These are phyloP conservation scores for Tetrapedia diversipes DNA, from an alignment of 2,888 invertebrate species.

Conservation along the genomic window DNA sequence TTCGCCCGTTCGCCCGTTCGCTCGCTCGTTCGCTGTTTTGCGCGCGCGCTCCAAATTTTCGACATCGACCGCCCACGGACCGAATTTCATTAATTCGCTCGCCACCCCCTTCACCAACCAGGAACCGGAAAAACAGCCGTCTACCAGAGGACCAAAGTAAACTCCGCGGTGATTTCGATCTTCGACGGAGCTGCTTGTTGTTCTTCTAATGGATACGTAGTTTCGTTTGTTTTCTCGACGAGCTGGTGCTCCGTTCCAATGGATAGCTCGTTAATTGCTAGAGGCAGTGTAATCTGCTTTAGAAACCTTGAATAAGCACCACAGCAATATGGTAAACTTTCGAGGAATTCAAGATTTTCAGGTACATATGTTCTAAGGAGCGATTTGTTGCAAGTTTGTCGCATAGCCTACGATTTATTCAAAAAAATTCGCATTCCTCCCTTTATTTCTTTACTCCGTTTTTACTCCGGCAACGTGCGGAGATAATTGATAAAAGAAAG, in stretches of 20 bases:
- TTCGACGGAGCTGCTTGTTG: constrained; percentile 16
- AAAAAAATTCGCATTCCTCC: neutral
- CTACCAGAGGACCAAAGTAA: constrained; percentile 4
- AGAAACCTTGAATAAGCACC: neutral
- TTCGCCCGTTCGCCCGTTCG: neutral
- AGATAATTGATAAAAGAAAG: constrained; percentile 55
- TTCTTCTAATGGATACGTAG: constrained; percentile 26
- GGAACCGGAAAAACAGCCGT: constrained; percentile 16
- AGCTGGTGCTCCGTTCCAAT: neutral
- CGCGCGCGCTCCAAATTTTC: constrained; percentile 11
- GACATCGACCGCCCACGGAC: constrained; percentile 15
- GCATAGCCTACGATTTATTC: too few relatives aligned
- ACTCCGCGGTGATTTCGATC: constrained; percentile 30
- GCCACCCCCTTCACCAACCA: neutral
- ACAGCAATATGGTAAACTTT: neutral
- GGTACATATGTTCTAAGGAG: too few relatives aligned
- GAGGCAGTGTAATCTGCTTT: neutral
- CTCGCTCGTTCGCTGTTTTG: constrained; percentile 8
- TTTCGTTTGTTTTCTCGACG: constrained; percentile 9
- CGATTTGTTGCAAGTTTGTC: too few relatives aligned
- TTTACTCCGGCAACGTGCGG: neutral
- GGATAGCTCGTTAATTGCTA: constrained; percentile 12
- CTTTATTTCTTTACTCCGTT: neutral
- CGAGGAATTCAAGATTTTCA: neutral
- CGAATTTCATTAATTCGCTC: constrained; percentile 36